Evolutionary conservation across 2,888 invertebrate species (phyloP).

Genomic region (Pollenia angustigena): DNA sequence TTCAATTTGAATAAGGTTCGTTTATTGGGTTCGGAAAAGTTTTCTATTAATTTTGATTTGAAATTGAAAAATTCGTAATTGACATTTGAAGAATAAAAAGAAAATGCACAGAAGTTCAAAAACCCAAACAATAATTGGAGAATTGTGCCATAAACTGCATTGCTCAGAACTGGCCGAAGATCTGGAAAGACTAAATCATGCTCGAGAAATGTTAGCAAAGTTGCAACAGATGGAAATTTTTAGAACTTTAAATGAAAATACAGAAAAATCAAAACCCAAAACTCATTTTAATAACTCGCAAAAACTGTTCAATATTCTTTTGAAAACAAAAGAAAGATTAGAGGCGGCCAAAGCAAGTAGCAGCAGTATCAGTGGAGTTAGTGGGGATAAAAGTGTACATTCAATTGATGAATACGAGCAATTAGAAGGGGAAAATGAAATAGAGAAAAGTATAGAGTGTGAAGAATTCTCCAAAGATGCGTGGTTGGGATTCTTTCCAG

Average conservation of each 20-base stretch:
- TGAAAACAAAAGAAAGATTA: constrained; percentile 28
- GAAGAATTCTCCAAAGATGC: constrained; percentile 45
- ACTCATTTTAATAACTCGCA: neutral
- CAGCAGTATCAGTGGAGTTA: neutral
- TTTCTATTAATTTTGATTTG: neutral
- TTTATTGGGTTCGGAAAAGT: too few species aligned
- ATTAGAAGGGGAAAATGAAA: constrained; percentile 30
- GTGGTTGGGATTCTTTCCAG: constrained; percentile 79
- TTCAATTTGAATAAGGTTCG: too few species aligned
- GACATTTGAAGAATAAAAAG: neutral
- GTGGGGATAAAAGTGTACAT: neutral
- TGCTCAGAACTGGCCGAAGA: constrained; percentile 75
- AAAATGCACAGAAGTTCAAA: constrained; percentile 17
- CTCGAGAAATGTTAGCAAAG: constrained; percentile 76
- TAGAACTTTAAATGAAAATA: neutral
- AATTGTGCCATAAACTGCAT: constrained; percentile 76
- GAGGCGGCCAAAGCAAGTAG: neutral
- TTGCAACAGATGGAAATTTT: constrained; percentile 77
- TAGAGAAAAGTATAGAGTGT: neutral
- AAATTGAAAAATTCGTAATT: neutral
- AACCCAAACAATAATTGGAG: constrained; percentile 48
- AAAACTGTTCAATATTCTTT: constrained; percentile 5
- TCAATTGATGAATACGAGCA: neutral
- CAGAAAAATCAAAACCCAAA: neutral
- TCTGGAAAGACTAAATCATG: constrained; percentile 76